Base-by-base conservation (phyloP, 2,113 vertebrate species). In the Salvelinus alpinus region DNA sequence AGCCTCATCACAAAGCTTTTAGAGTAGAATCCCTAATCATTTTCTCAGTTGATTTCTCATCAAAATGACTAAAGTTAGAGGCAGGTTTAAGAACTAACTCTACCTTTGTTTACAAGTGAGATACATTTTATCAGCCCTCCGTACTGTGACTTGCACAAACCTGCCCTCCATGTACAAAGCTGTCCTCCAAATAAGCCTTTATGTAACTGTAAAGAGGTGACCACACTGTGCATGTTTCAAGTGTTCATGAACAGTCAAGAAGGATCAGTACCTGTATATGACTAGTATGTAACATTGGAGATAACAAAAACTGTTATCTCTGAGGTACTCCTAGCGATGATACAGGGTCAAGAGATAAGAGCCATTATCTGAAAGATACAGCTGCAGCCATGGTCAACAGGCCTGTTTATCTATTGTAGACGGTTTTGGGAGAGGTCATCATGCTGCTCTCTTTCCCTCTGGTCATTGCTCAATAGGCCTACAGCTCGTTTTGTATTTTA, bases 331-430 rank as follows among this genome's bases (percentile, higher is more conserved):
- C 5, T 70, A 70, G 47, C 44, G 14, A 78, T 71, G 75, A 77
- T 27, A 76, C 80, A 75, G 78, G 72, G 71, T 87, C 83, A 83
- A 85, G 82, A 85, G 80, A 78, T 75, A 71, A 68, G 74, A 66
- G 24, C 62, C 67, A 79, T 80, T 80, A 87, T 88, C 84, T 73
- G 60, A 68, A 68, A 85, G 71, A 78, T 86, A 87, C 83, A 90
- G 80, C 77, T 82, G 85, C 75, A 81, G 71, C 57, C 3, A 66
- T 90, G 84, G 88, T 83, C 87, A 87, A 90, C 87, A 88, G 82
- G 3, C 59, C 67, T 86, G 72, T 83, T 88, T 75, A 85, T 92
- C 85, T 84, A 89, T 91, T 87, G 86, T 89, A 87, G 79, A 91
- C 88, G 76, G 51, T 79, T 87, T 78, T 13, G 83, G 82, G 83